Evolutionary conservation across 1,140 invertebrate species (phyloP).

Genomic region (Drosophila sproati): DNA sequence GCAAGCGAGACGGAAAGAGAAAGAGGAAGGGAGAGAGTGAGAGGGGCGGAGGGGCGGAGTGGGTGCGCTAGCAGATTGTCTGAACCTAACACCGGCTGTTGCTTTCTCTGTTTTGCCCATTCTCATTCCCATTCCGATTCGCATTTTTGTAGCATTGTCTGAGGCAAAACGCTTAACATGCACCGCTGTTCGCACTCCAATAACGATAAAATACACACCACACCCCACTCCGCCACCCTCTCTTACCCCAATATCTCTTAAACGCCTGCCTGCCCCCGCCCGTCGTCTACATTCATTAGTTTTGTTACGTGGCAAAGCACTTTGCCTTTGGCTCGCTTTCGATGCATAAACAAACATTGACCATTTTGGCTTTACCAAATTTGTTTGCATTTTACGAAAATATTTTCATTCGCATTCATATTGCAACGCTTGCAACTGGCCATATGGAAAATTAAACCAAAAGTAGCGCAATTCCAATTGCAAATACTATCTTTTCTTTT

Average conservation of each 20-base stretch:
- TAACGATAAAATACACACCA: neutral
- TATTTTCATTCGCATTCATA: slow-evolving; percentile 68
- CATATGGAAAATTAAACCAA: slow-evolving; percentile 65
- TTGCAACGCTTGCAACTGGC: slow-evolving; percentile 12
- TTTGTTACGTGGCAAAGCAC: slow-evolving; percentile 54
- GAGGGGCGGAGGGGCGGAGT: no score
- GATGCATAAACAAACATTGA: slow-evolving; percentile 73
- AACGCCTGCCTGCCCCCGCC: neutral
- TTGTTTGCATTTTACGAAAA: slow-evolving; percentile 75
- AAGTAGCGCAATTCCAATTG: slow-evolving; percentile 31
- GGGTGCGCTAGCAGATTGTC: slow-evolving; percentile 1
- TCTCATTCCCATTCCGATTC: slow-evolving; percentile 5
- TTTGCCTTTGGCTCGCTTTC: slow-evolving; percentile 39
- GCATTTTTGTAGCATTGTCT: slow-evolving; percentile 41
- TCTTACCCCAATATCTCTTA: no score
- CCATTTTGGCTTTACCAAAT: slow-evolving; percentile 75
- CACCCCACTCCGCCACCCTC: neutral
- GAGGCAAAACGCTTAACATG: slow-evolving; percentile 67
- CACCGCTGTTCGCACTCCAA: slow-evolving; percentile 46
- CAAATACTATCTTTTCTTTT: neutral
- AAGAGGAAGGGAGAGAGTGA: no score
- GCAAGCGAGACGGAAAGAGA: neutral
- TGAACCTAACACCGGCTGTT: slow-evolving; percentile 40
- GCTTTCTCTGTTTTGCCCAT: slow-evolving; percentile 50
- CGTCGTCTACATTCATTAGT: slow-evolving; percentile 54